Base-by-base conservation (phyloP, 1,140 invertebrate species). In the Brachionus asplanchnoidis region DNA sequence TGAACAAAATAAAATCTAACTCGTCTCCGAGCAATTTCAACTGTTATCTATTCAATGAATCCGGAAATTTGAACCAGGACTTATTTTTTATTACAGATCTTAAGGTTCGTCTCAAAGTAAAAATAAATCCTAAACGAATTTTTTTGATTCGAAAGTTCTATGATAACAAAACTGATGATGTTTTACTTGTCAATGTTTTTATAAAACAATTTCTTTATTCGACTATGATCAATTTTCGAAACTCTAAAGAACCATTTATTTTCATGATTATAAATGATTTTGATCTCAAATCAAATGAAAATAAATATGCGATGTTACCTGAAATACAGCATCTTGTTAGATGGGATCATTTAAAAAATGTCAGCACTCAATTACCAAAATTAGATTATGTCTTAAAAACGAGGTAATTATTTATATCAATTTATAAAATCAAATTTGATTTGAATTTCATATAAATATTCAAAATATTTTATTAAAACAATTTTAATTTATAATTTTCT, bases 161-260 rank as follows among this genome's bases (percentile, higher is more conserved):
- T 42, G 32, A 32, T 32, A 68, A 32, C 14, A 17, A 68, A 36
- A 40, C 2, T 40, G n/a, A 36, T 9, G 40, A 17, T 42, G 17
- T 73, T 42, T 42, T 40, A 23, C 40, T 73, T 0, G 42, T 40
- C 7, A 42, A 42, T 73, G 9, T 73, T 7, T 44, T 20, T 40
- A 40, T 40, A 7, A 73, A 73, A 73, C 36, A 73, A 20, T 73
- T 42, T 40, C n/a, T 68, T 14, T 73, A 73, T 42, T 73, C 68
- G 7, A 73, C 68, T 17, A 40, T 73, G 68, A 42, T 73, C 4
- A 73, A 73, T 73, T 73, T 73, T 73, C 28, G 68, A 42, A 73
- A 42, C 42, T 73, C 68, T 42, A 73, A 73, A 73, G 68, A 73
- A 4, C 68, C 68, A 42, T 73, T 73, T 73, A 73, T 73, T 8